phyloP scores from a whole-genome alignment of 1,140 invertebrate genomes.

The Acromyrmex charruanus region DNA sequence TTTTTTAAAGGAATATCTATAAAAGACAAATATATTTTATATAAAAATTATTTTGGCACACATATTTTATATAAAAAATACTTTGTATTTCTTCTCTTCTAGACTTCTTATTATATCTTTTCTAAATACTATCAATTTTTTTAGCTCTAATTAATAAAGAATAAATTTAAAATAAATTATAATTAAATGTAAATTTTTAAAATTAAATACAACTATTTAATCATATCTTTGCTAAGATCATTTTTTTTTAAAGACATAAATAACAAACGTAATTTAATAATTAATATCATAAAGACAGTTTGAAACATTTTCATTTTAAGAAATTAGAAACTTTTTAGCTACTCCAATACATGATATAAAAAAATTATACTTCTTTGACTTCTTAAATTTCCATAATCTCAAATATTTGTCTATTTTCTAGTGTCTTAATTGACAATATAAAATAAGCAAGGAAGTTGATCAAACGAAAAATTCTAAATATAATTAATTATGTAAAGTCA shows the following conservation, averaged over 20 bases:
- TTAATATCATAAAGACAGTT: background rate
- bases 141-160: background rate
- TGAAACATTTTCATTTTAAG: background rate
- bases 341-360: background rate
- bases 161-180: background rate
- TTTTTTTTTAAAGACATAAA: background rate
- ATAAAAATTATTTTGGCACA: background rate
- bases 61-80: background rate
- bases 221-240: too few relatives aligned
- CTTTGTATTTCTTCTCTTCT: background rate
- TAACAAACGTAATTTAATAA: background rate
- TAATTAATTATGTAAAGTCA: background rate
- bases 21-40: conserved; percentile 1
- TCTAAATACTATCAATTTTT: background rate
- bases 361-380: background rate
- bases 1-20: background rate
- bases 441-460: background rate
- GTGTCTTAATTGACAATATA: background rate
- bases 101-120: background rate
- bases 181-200: background rate
- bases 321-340: background rate
- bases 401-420: background rate
- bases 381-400: background rate
- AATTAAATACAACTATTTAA: background rate
- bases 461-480: background rate